Evolutionary conservation across 1,140 invertebrate species (phyloP), one percentile per base, ranked within the genome.

Genomic region (Brachionus plicatilis): DNA sequence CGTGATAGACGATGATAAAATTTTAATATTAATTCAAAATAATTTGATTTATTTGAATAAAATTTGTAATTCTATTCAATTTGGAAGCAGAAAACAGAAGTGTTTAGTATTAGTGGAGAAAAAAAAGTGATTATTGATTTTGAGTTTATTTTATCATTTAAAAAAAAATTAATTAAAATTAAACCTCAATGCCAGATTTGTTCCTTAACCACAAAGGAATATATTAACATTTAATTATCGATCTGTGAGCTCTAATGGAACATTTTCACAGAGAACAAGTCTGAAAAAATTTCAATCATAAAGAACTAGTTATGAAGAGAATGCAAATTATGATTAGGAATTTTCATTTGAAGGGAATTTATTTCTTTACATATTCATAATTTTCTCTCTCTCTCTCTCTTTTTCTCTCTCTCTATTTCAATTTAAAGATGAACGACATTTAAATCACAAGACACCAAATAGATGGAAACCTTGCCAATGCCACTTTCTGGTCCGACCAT

Each of bases 401-500:
- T 43, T 33, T 70, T 70, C 29, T 70, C 12, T 70, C 14, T 70
- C 33, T 70, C 14, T 29, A 17, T 45, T 43, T 29, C 17, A 76
- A 24, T 76, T 76, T 45, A 76, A 76, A 76, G 27, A 76, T 76
- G 72, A 76, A 76, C 41, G 72, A 76, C 37, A 72, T 72, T 72
- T 20, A 43, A 72, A 43, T 43, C 17, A 33, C 33, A 43, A 7
- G 33, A 72, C 17, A 72, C 6, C 45, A 43, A 72, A 2, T 37
- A 72, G 41, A 68, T 33, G 33, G 66, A 68, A 41, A 68, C 9
- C 27, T 60, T 60, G 53, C 53, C 53, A 60, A 60, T 20, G 8
- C 8, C 1, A 60, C 0, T 60, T 27, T 60, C 53, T 60, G 53
- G 5, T 60, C 17, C 5, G 53, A 17, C 53, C 3, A 60, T 20